Conservation (phyloP, 2,797 vertebrate species). For the Xiphophorus birchmanni region DNA sequence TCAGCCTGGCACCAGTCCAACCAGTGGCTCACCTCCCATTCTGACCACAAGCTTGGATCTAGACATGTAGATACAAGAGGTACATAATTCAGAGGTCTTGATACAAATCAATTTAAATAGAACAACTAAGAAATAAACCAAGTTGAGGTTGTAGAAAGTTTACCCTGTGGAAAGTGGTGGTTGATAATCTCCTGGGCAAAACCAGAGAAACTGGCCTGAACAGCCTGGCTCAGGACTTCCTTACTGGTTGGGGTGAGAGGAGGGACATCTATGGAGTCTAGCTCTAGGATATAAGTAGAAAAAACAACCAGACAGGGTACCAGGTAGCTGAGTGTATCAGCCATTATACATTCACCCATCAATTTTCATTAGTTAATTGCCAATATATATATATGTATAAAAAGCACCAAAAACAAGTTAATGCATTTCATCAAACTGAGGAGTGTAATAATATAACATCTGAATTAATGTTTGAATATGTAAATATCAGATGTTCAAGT, state of each 20-base stretch:
- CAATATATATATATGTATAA: no score
- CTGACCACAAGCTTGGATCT: constrained; percentile 76
- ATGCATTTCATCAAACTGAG: neutral
- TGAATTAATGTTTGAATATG: neutral
- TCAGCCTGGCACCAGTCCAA: constrained; percentile 78
- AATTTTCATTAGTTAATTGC: neutral
- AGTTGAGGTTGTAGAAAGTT: neutral
- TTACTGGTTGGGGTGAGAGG: constrained; percentile 77
- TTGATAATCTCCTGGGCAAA: constrained; percentile 70
- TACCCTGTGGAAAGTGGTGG: constrained; percentile 69
- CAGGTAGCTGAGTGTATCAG: neutral
- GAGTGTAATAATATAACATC: neutral
- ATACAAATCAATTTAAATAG: neutral
- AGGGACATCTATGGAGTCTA: constrained; percentile 73
- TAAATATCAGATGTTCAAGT: neutral
- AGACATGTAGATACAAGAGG: neutral
- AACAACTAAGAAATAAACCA: neutral
- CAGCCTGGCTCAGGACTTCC: constrained; percentile 73
- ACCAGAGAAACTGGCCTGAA: constrained; percentile 74
- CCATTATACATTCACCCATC: neutral
- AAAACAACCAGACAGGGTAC: neutral
- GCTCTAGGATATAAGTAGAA: constrained; percentile 38
- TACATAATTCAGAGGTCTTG: neutral
- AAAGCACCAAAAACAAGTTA: neutral
- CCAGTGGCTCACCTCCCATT: constrained; percentile 79